Evolutionary conservation across 2,113 vertebrate species (phyloP).

Genomic region (Monarcha castaneiventris): DNA sequence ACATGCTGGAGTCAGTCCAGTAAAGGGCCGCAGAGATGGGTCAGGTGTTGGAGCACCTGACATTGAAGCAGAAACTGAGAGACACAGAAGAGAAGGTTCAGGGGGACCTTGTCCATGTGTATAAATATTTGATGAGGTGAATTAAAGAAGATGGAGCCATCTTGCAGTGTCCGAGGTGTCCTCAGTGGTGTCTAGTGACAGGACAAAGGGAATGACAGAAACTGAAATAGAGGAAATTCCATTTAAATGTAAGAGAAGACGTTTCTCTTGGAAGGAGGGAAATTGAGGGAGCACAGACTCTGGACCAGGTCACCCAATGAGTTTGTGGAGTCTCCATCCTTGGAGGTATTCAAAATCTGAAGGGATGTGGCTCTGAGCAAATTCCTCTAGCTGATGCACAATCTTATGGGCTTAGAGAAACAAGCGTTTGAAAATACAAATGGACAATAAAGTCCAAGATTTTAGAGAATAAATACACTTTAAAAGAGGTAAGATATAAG

Average conservation of each 20-base stretch:
- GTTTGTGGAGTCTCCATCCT: neutral
- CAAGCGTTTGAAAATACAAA: neutral
- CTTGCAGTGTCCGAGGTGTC: neutral
- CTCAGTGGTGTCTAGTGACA: neutral
- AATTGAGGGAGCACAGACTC: neutral
- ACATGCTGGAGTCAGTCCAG: neutral
- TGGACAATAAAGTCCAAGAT: neutral
- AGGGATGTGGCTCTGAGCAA: neutral
- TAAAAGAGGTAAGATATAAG: neutral
- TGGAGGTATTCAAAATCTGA: neutral
- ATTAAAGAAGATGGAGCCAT: neutral
- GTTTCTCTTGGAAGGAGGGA: neutral
- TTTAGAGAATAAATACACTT: neutral
- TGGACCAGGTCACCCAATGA: neutral
- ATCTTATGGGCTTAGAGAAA: neutral
- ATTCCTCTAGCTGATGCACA: neutral
- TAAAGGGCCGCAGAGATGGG: neutral
- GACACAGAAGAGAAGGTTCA: neutral
- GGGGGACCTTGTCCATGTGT: neutral
- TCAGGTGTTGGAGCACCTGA: neutral
- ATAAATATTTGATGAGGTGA: neutral
- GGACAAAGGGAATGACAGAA: neutral
- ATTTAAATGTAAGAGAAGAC: neutral
- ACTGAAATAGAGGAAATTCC: neutral
- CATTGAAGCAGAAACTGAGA: neutral